Conservation (phyloP, 92 coral and sea anemone species). For the Zoanthus solanderi region DNA sequence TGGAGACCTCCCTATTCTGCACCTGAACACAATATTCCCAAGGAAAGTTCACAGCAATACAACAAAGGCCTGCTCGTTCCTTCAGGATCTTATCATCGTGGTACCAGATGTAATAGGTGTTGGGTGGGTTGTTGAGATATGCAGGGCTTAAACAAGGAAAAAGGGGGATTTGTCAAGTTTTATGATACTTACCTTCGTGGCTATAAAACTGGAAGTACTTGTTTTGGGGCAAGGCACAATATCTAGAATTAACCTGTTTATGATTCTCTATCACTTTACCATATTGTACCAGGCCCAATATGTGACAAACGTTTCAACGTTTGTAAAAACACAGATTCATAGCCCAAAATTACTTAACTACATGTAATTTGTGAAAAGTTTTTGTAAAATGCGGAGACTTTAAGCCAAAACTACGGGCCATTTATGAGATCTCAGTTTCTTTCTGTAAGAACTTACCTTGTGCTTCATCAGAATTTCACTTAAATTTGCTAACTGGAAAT, state of each 20-base stretch:
- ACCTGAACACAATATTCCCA: background rate
- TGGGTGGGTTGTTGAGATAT: background rate
- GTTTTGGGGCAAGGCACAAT: no score
- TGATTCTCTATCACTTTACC: background rate
- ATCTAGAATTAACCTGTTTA: background rate
- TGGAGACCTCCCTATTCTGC: background rate
- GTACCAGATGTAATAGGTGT: conserved; percentile 12
- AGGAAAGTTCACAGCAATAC: background rate
- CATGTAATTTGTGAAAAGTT: background rate
- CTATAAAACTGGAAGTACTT: background rate
- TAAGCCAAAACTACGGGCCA: background rate
- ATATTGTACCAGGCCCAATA: background rate
- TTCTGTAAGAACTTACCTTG: conserved; percentile 7
- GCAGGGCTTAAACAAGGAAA: background rate
- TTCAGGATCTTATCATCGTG: conserved; percentile 2
- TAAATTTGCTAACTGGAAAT: conserved; percentile 5
- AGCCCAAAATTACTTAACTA: conserved; percentile 15
- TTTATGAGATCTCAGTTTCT: conserved; percentile 7
- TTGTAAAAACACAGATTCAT: conserved; percentile 8
- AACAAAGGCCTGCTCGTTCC: background rate
- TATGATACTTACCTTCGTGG: background rate
- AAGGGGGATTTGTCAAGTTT: no score
- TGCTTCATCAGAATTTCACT: background rate
- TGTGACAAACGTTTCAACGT: no score
- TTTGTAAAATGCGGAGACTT: background rate